phyloP scores from a whole-genome alignment of 2,797 vertebrate species.

The Hippoglossus hippoglossus region DNA sequence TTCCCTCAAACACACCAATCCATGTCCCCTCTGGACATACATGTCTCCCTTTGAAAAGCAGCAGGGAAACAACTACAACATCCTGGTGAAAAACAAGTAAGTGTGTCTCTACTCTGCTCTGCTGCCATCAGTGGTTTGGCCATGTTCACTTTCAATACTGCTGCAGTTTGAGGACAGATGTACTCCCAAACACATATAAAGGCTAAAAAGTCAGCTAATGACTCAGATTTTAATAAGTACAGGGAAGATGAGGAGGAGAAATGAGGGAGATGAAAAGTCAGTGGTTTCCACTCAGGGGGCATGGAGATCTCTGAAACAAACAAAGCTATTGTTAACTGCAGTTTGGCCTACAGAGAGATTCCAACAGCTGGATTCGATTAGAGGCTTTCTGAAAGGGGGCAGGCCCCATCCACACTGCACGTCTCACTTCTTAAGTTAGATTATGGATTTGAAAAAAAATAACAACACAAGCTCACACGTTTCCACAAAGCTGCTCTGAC shows the following conservation, averaged over 20 bases:
- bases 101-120: not conserved
- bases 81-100: not conserved
- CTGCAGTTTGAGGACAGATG: not conserved
- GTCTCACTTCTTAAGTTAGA: conserved; percentile 29
- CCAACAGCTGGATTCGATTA: conserved; percentile 79
- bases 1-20: conserved; percentile 18
- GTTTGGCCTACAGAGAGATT: conserved; percentile 61
- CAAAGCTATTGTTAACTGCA: conserved; percentile 65
- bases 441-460: not conserved
- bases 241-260: conserved; percentile 11
- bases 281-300: conserved; percentile 52
- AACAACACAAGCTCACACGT: conserved; percentile 21
- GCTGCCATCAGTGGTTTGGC: not conserved
- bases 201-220: conserved; percentile 19
- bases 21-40: conserved; percentile 10
- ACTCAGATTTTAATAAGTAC: conserved; percentile 16
- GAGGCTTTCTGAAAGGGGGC: conserved; percentile 62
- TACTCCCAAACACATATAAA: not conserved
- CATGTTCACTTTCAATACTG: not conserved
- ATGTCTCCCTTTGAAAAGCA: conserved; percentile 10
- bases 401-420: conserved; percentile 38
- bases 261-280: conserved; percentile 26
- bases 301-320: conserved; percentile 57
- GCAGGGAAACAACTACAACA: conserved; percentile 6
- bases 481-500: conserved; percentile 28